Base-by-base conservation (phyloP, 2,113 vertebrate genomes). In the Ceyx melanurus region DNA sequence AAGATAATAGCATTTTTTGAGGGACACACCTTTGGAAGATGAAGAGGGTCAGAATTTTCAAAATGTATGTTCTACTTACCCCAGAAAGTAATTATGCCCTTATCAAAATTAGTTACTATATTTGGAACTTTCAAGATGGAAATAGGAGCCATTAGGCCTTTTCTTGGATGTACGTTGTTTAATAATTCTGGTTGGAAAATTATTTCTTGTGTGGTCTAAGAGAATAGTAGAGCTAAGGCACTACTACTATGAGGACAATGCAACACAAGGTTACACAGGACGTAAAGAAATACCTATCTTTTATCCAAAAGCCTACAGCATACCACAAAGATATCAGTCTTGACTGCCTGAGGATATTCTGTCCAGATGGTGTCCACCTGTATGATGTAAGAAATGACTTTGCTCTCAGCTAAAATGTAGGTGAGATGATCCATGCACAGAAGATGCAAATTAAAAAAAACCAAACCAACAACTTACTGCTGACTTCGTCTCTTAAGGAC, bases 321-420 rank as follows among this genome's bases (percentile, higher is more conserved):
- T 93, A 95, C 85, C 91, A 77, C 57, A 76, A 86, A 94, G 33
- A 92, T 56, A 89, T 62, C 9, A 4, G 75, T 25, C 93, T 37
- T 60, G 90, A 72, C 46, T 91, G 91, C 88, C 74, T 66, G 45
- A 54, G 88, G 91, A 80, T 65, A 84, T 51, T 88, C 79, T 78
- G 76, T 78, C 90, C 96, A 96, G 95, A 96, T 94, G 96, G 96
- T 57, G 73, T 82, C 92, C 93, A 90, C 92, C 92, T 95, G 93
- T 54, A 75, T 35, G 72, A 86, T 79, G 68, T 54, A 83, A 75
- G 60, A 95, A 97, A 90, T 82, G 1, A 80, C 48, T 82, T 45
- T 76, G 65, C 72, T 86, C 58, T 90, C 89, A 89, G 85, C 93
- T 65, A 79, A 94, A 89, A 94, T 29, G 29, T 86, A 89, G 56